phyloP scores from a whole-genome alignment of 2,888 invertebrate species.

The Artemia sp. region DNA sequence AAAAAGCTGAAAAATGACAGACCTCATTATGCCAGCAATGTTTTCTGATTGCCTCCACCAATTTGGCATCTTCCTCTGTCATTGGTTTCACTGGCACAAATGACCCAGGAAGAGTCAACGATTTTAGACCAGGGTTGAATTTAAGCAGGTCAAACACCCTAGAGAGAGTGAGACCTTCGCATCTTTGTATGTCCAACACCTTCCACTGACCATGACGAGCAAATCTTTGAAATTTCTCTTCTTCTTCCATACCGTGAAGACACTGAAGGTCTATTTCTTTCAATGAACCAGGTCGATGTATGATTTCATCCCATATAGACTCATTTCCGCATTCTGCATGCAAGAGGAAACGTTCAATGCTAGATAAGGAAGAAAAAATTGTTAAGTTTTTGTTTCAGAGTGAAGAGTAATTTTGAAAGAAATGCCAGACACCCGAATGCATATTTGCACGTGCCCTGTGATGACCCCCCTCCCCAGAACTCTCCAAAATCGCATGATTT shows the following conservation, averaged over 20 bases:
- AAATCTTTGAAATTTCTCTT: neutral
- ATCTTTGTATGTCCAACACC: neutral
- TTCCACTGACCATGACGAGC: neutral
- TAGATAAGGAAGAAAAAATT: too few relatives aligned
- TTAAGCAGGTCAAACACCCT: neutral
- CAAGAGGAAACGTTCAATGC: too few relatives aligned
- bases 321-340: too few relatives aligned
- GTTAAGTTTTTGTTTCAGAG: too few relatives aligned
- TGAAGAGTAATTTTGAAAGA: too few relatives aligned
- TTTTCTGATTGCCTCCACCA: neutral
- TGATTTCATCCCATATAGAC: neutral
- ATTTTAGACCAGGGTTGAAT: neutral
- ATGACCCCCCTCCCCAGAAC: too few relatives aligned
- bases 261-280: neutral
- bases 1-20: neutral
- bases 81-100: neutral
- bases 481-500: too few relatives aligned
- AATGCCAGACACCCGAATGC: too few relatives aligned
- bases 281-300: neutral
- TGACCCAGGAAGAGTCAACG: neutral
- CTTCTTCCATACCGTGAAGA: neutral
- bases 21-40: neutral
- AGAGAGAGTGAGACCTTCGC: neutral
- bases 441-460: too few relatives aligned
- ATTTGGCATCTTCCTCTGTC: conserved; percentile 2